Conservation (phyloP, 1,140 invertebrate species). For the Drosophila prosaltans region DNA sequence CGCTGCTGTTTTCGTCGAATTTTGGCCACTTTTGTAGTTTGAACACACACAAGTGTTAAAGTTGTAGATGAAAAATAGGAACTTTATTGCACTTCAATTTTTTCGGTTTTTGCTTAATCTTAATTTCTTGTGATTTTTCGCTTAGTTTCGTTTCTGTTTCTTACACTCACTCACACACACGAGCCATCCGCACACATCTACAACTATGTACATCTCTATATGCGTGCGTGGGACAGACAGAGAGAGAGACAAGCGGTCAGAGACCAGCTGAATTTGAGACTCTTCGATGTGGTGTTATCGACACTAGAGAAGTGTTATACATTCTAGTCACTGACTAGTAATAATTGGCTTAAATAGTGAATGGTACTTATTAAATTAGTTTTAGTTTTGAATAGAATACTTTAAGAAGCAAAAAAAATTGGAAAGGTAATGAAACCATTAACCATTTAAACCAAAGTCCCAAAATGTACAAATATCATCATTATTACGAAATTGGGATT, state of each 20-base stretch:
- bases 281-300: slow-evolving; percentile 17
- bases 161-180: slow-evolving; percentile 24
- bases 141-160: slow-evolving; percentile 41
- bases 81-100: slow-evolving; percentile 42
- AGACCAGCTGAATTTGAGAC: slow-evolving; percentile 31
- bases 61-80: slow-evolving; percentile 47
- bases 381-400: not conserved
- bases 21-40: slow-evolving; percentile 71
- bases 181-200: slow-evolving; percentile 12
- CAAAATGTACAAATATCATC: not conserved
- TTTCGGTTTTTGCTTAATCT: slow-evolving; percentile 24
- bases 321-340: no score
- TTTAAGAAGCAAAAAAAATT: no score
- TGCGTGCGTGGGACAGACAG: slow-evolving; percentile 21
- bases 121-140: slow-evolving; percentile 46
- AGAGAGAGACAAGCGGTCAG: slow-evolving; percentile 1
- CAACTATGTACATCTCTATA: slow-evolving; percentile 7
- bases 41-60: slow-evolving; percentile 39
- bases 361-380: not conserved
- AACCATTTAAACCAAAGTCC: not conserved
- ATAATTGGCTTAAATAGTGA: not conserved
- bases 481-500: not conserved
- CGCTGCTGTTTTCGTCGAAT: slow-evolving; percentile 79
- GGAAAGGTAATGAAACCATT: no score
- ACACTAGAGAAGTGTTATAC: slow-evolving; percentile 7